Percentiles rank a stretch among this genome's conserved stretches.
Evolutionary conservation across 2,113 vertebrate species (phyloP).

Genomic region (Parotia lawesii): DNA sequence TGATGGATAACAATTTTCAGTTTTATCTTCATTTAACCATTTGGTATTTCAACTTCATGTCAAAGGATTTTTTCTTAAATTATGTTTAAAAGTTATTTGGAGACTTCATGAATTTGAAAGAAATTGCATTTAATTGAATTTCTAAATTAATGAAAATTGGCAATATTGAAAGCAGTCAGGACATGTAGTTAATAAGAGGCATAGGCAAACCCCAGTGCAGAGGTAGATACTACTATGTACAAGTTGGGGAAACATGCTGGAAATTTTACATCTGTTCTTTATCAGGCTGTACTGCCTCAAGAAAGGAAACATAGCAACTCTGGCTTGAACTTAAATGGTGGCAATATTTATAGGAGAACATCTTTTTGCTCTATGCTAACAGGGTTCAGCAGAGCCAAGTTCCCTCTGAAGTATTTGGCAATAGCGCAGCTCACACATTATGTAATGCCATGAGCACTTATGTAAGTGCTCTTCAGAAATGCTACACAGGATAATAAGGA

Average conservation of each 20-base stretch:
- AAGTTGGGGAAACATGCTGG: not conserved
- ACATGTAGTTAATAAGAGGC: not conserved
- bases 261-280: not conserved
- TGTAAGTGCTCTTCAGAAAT: not conserved
- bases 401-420: not conserved
- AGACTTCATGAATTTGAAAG: not conserved
- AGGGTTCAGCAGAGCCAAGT: not conserved
- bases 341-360: not conserved
- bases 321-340: not conserved
- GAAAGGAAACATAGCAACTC: not conserved
- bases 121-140: not conserved
- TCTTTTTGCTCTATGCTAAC: not conserved
- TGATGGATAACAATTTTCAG: not conserved
- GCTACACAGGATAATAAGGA: not conserved
- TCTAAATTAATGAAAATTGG: not conserved
- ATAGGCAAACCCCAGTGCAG: not conserved
- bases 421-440: rapidly evolving
- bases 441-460: not conserved
- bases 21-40: not conserved
- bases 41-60: not conserved
- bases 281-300: not conserved
- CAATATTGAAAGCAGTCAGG: not conserved
- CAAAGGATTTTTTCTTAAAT: not conserved
- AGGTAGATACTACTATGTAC: not conserved
- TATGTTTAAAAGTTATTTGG: not conserved